A percentile compares a stretch with the other conserved stretches of the same genome.
These are phyloP conservation scores for Urophycis tenuis DNA, from an alignment of 2,797 vertebrate genomes.

Conservation along the genomic window DNA sequence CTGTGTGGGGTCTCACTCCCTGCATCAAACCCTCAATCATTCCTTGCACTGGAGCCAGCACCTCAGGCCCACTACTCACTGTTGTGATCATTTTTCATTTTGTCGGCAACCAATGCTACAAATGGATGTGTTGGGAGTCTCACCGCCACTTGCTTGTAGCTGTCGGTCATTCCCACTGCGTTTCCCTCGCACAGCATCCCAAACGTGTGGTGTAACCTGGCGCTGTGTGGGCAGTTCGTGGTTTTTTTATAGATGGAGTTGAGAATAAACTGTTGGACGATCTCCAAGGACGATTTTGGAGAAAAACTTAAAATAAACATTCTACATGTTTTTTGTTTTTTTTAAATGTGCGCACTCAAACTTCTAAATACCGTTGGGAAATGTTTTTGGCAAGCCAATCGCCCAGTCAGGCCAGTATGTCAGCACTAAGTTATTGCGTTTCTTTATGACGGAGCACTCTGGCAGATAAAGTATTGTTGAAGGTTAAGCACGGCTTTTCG, in stretches of 20 bases:
- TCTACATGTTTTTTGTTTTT: background rate
- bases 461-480: slow-evolving; percentile 2
- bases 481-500: background rate
- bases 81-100: slow-evolving; percentile 4
- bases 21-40: background rate
- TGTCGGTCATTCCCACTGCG: background rate
- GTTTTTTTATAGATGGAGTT: background rate
- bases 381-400: background rate
- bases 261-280: background rate
- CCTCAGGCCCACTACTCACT: background rate
- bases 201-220: background rate
- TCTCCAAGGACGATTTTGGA: background rate
- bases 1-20: background rate
- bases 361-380: background rate
- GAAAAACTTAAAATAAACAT: background rate
- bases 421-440: slow-evolving; percentile 1
- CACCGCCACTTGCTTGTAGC: background rate
- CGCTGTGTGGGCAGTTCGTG: background rate
- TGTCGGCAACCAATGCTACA: background rate
- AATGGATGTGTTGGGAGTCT: background rate
- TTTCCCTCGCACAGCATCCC: background rate
- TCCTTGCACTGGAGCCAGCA: background rate
- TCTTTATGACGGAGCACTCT: background rate
- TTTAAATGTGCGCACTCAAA: background rate
- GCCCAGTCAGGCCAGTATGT: background rate